These are phyloP conservation scores for Listronotus oregonensis DNA, from an alignment of 1,140 invertebrate genomes.

Conservation along the genomic window DNA sequence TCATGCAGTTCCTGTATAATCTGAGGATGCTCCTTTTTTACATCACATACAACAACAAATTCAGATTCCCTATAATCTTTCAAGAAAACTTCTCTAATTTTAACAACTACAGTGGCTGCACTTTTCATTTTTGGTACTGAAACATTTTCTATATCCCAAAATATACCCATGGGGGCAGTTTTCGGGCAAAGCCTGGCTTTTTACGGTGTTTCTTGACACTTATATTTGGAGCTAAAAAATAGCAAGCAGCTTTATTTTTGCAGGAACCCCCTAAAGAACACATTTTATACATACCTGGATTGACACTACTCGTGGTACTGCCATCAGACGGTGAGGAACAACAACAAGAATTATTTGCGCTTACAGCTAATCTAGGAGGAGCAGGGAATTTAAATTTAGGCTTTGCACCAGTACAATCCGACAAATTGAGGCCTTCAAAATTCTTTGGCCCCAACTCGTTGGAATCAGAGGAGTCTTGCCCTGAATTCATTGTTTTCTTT, in stretches of 20 bases:
- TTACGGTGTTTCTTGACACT: conserved; percentile 21
- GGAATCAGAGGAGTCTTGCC: conserved; percentile 4
- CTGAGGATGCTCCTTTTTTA: conserved; percentile 76
- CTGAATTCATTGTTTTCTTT: conserved; percentile 6
- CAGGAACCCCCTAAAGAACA: not conserved
- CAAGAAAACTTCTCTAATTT: conserved; percentile 80
- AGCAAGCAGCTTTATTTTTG: not conserved
- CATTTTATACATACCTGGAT: conserved; percentile 2
- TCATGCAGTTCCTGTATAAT: conserved; percentile 85
- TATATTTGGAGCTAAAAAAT: not conserved
- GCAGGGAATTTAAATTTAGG: conserved; percentile 42
- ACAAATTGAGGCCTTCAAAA: conserved; percentile 32
- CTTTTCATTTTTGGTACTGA: conserved; percentile 81
- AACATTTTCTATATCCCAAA: conserved; percentile 94
- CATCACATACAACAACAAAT: conserved; percentile 83
- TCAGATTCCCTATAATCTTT: conserved; percentile 79
- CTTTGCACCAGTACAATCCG: conserved; percentile 33
- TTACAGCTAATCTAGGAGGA: conserved; percentile 43
- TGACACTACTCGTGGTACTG: conserved; percentile 39
- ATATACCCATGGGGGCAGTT: conserved; percentile 81
- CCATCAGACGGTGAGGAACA: conserved; percentile 40
- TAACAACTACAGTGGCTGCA: conserved; percentile 76
- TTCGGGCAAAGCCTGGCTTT: conserved; percentile 42
- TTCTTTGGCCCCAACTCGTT: conserved; percentile 9
- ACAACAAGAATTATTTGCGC: conserved; percentile 43